phyloP scores from a whole-genome alignment of 2,113 vertebrate genomes.

The Pica pica region DNA sequence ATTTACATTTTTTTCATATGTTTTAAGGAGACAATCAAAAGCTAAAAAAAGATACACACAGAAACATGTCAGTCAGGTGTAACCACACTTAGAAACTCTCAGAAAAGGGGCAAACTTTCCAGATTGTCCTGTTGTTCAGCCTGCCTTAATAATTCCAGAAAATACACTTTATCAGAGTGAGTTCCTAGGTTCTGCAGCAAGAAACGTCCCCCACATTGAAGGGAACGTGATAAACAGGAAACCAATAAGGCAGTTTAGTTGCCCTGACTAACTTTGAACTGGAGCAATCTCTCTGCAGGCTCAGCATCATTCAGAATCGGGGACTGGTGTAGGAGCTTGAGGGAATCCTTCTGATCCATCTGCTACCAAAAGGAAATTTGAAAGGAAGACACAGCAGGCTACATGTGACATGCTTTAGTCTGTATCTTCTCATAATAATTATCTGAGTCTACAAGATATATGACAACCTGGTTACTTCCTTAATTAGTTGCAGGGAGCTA shows the following conservation, averaged over 20 bases:
- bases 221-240: neutral
- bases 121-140: neutral
- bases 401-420: neutral
- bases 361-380: neutral
- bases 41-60: neutral
- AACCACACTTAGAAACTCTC: neutral
- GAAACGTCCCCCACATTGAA: neutral
- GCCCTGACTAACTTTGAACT: neutral
- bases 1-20: neutral
- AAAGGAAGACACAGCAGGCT: neutral
- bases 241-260: rapidly evolving
- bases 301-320: neutral
- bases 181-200: neutral
- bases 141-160: neutral
- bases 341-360: neutral
- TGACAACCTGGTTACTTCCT: neutral
- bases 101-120: neutral
- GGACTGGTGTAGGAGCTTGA: neutral
- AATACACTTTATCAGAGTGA: neutral
- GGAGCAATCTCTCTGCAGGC: neutral
- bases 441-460: neutral
- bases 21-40: neutral
- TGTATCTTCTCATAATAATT: neutral
- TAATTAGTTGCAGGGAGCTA: neutral
- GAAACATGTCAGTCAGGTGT: neutral